Evolutionary conservation across 2,888 invertebrate species (phyloP), one percentile per base, ranked within the genome.

Genomic region (Philhelius pedissequus): DNA sequence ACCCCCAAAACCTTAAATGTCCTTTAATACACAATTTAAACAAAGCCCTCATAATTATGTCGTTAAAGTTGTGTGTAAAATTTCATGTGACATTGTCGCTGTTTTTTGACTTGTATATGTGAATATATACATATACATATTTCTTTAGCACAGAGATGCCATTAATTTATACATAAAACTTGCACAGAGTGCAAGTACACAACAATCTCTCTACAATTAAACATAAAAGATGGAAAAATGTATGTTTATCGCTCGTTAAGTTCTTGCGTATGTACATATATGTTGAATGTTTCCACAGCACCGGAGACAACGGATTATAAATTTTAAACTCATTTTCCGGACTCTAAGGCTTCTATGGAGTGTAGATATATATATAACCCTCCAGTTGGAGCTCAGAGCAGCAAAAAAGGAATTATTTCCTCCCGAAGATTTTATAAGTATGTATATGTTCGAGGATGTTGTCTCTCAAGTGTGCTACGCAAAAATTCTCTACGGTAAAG

Each of bases 231-330:
- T 64, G 64, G 48, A 48, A 64, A 64, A 45, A 48, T 64, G 45
- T 48, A 48, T 64, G 45, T 64, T 64, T 48, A 64, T 64, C 64
- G 64, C 64, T 48, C 64, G 48, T 64, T 64, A 64, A 64, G 22
- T 64, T 48, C 20, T 54, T 27, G 20, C 32, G 4, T 32, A 40
- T 30, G 5, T 3, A 13, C 2, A 20, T 15, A n/a, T 30, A n/a
- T 62, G 3, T n/a, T 20, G 1, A 13, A 3, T n/a, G 22, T 25
- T 48, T 20, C 11, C 9, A 22, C 20, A n/a, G 18, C 32, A 64
- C 64, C 48, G 64, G 64, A 64, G 48, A 64, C 64, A 64, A 64
- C 45, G 64, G 48, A 64, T 64, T 64, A 64, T 64, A 64, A 64
- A 64, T 64, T 64, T 64, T 48, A 48, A 64, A 64, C 48, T 64